Evolutionary conservation across 2,797 vertebrate genomes (phyloP).

Genomic region (Meda fulgida): DNA sequence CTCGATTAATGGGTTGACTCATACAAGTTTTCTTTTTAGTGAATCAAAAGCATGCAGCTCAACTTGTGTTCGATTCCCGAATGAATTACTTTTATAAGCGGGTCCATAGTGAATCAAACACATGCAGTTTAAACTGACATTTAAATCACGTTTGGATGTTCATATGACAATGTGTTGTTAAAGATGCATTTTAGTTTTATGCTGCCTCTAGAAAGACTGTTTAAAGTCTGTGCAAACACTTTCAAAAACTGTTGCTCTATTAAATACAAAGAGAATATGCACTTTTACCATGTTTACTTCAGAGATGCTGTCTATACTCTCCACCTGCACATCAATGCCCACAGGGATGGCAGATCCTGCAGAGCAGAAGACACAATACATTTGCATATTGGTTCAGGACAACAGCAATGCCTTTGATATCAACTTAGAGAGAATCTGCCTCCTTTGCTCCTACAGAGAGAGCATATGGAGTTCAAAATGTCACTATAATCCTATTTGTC

Average conservation of each 20-base stretch:
- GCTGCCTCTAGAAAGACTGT: too few species aligned
- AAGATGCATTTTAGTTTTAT: too few species aligned
- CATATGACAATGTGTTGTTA: too few species aligned
- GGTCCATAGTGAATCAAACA: neutral
- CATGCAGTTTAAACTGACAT: neutral
- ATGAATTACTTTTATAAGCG: neutral
- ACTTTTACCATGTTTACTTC: constrained; percentile 91
- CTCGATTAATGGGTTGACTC: neutral
- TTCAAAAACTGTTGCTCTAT: neutral
- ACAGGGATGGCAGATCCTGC: constrained; percentile 88
- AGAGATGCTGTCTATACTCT: constrained; percentile 95
- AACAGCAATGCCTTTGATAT: constrained; percentile 5
- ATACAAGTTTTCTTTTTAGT: neutral
- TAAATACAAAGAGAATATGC: neutral
- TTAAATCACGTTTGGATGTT: neutral
- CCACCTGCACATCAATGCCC: constrained; percentile 90
- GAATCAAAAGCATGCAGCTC: neutral
- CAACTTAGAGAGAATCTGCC: neutral
- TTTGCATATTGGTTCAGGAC: constrained; percentile 12
- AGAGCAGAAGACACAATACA: constrained; percentile 35
- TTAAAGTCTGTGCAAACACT: neutral
- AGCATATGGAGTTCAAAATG: constrained; percentile 32
- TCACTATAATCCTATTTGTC: constrained; percentile 36
- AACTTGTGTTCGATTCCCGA: neutral
- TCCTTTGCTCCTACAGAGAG: neutral